Evolutionary conservation across 2,888 invertebrate species (phyloP).

Genomic region (Ephialtes manifestator): DNA sequence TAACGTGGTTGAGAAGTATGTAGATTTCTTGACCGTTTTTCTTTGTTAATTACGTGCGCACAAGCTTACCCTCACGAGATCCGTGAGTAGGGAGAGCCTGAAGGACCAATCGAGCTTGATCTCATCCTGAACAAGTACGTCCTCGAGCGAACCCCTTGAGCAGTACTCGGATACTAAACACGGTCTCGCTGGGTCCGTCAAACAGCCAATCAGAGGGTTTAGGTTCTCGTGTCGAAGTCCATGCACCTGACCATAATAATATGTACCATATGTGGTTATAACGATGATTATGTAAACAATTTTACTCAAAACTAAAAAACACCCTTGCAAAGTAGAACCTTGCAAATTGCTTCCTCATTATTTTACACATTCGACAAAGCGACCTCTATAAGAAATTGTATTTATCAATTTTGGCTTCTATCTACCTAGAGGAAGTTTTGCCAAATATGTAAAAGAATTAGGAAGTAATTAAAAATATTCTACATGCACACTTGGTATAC

Average conservation of each 20-base stretch:
- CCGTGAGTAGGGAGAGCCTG: slow-evolving; percentile 96
- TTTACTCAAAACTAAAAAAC: too few species aligned
- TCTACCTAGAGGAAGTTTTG: too few species aligned
- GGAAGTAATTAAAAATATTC: too few species aligned
- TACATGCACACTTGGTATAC: too few species aligned
- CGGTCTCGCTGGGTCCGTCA: slow-evolving; percentile 92
- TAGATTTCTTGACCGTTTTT: background rate
- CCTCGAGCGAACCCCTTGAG: slow-evolving; percentile 95
- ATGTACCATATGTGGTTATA: slow-evolving; percentile 41
- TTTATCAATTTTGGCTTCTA: too few species aligned
- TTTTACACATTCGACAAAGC: too few species aligned
- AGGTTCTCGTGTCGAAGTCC: slow-evolving; percentile 96
- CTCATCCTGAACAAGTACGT: slow-evolving; percentile 95
- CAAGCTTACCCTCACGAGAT: slow-evolving; percentile 92
- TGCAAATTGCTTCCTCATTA: too few species aligned
- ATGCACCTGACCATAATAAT: slow-evolving; percentile 88
- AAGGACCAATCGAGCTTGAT: slow-evolving; percentile 98
- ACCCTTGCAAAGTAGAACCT: too few species aligned
- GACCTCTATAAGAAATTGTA: too few species aligned
- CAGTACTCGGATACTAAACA: slow-evolving; percentile 96
- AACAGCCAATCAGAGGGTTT: slow-evolving; percentile 95
- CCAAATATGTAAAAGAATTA: too few species aligned
- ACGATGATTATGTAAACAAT: background rate
- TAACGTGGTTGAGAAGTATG: background rate
- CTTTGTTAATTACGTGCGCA: background rate